Evolutionary conservation across 1,140 invertebrate genomes (phyloP).

Genomic region (Penaeus vannamei): DNA sequence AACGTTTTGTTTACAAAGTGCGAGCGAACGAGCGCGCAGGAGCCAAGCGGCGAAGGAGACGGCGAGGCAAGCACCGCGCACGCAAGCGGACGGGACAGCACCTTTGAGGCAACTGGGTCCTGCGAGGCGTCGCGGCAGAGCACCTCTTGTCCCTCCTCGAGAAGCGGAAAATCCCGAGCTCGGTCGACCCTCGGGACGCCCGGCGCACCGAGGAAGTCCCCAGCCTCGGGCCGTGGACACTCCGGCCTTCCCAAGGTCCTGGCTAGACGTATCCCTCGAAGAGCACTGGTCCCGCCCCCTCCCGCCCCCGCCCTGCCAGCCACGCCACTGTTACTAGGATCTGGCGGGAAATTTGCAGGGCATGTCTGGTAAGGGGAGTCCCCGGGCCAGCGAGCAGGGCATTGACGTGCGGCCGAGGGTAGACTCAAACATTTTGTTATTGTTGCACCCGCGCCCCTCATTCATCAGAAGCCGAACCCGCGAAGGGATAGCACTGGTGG

Average conservation of each 20-base stretch:
- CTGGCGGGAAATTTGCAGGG: constrained; percentile 50
- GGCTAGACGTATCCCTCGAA: too few relatives aligned
- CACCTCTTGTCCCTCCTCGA: constrained; percentile 3
- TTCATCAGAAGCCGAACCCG: neutral
- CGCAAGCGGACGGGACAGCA: neutral
- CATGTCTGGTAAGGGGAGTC: constrained; percentile 35
- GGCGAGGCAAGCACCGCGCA: neutral
- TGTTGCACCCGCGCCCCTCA: neutral
- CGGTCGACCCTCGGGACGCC: constrained; percentile 13
- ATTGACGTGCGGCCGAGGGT: constrained; percentile 40
- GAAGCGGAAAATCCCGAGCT: constrained; percentile 46
- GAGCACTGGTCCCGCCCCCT: neutral
- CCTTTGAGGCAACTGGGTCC: constrained; percentile 49
- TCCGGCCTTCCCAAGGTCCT: constrained; percentile 60
- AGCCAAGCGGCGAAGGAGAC: too few relatives aligned
- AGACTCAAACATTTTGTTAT: neutral
- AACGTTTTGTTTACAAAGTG: too few relatives aligned
- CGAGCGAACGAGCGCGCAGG: too few relatives aligned
- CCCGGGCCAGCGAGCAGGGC: constrained; percentile 42
- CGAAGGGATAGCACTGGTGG: neutral
- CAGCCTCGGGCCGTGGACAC: constrained; percentile 27
- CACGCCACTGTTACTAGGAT: constrained; percentile 55
- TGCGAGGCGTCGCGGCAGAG: neutral
- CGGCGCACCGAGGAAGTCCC: constrained; percentile 50
- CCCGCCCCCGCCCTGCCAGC: neutral